phyloP scores from a whole-genome alignment of 1,140 invertebrate genomes.

The Diorhabda carinulata region DNA sequence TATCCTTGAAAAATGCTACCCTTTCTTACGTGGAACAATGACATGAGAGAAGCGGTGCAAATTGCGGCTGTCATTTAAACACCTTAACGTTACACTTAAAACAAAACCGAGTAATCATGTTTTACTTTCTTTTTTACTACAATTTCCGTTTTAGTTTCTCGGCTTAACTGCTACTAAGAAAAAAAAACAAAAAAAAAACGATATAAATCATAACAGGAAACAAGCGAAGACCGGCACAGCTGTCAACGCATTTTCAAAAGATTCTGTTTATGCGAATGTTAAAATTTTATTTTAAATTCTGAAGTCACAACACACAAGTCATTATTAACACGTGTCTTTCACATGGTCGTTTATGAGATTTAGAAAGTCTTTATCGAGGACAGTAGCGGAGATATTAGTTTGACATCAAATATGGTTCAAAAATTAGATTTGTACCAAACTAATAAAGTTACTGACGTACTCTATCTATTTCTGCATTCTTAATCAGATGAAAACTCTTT shows the following conservation, averaged over 20 bases:
- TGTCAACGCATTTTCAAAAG: slow-evolving; percentile 2
- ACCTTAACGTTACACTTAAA: too few species aligned
- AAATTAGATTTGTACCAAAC: too few species aligned
- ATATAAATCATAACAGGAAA: slow-evolving; percentile 3
- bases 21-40: too few species aligned
- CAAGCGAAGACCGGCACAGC: not conserved
- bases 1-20: too few species aligned
- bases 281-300: slow-evolving; percentile 1
- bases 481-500: too few species aligned
- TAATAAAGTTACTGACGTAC: too few species aligned
- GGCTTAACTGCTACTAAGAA: not conserved
- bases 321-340: slow-evolving; percentile 2
- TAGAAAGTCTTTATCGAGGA: not conserved
- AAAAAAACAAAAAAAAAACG: not conserved
- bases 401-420: too few species aligned
- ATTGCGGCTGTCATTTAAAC: too few species aligned
- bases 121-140: not conserved
- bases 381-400: not conserved
- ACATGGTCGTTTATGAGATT: not conserved
- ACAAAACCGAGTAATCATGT: not conserved
- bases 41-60: too few species aligned
- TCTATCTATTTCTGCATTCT: too few species aligned
- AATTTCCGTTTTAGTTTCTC: not conserved
- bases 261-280: slow-evolving; percentile 1
- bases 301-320: not conserved